These are phyloP conservation scores for Plebejus anna DNA, from an alignment of 2,888 invertebrate species.

Conservation along the genomic window DNA sequence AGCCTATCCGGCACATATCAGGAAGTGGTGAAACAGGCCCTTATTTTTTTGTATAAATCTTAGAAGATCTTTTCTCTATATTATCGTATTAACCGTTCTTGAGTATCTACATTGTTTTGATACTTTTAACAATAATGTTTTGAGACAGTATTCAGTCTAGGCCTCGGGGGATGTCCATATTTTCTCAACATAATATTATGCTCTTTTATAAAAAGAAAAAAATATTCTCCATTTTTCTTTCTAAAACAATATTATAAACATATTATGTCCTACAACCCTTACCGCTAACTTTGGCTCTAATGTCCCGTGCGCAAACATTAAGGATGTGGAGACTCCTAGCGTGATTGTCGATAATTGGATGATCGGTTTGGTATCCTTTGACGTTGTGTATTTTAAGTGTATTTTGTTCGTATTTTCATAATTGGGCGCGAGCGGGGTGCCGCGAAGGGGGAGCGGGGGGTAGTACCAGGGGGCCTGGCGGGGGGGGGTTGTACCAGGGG, in stretches of 20 bases:
- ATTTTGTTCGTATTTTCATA: conserved; percentile 80
- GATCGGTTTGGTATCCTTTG: conserved; percentile 49
- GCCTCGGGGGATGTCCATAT: not conserved
- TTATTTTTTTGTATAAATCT: not conserved
- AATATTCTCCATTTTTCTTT: not conserved
- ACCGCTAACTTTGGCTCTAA: conserved; percentile 1
- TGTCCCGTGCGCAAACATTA: conserved; percentile 38
- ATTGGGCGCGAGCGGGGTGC: conserved; percentile 64
- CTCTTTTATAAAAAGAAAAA: not conserved
- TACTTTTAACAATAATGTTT: conserved; percentile 1
- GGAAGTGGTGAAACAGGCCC: too few relatives aligned
- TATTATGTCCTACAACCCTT: not conserved
- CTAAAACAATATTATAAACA: not conserved
- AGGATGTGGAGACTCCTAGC: conserved; percentile 49
- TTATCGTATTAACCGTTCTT: not conserved
- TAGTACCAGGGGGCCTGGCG: not conserved
- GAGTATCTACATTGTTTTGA: not conserved
- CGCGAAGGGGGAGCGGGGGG: conserved; percentile 11
- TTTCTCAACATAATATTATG: not conserved
- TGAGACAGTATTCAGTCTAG: not conserved
- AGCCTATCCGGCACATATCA: too few relatives aligned
- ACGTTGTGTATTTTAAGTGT: conserved; percentile 67
- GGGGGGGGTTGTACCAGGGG: conserved; percentile 10
- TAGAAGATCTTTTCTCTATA: not conserved
- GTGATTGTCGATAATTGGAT: conserved; percentile 40